phyloP scores from a whole-genome alignment of 1,140 invertebrate genomes.

The Euwallacea similis region DNA sequence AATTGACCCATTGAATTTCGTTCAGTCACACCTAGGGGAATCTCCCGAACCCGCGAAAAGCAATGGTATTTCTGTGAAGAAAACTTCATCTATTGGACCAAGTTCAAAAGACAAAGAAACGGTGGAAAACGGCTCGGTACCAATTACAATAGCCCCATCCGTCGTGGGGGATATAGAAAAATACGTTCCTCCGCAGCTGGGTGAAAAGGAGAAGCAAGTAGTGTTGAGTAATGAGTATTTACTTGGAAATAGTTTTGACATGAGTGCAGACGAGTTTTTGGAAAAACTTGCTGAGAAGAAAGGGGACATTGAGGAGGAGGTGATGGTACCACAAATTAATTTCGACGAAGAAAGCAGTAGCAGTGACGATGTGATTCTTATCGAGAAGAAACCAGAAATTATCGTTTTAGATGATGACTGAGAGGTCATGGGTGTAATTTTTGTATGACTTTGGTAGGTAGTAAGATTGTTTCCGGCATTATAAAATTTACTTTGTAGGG shows the following conservation, averaged over 20 bases:
- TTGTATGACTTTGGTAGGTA: too few species aligned
- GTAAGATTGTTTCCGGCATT: neutral
- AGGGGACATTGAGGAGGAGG: slow-evolving; percentile 19
- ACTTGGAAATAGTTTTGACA: slow-evolving; percentile 34
- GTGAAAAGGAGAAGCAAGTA: slow-evolving; percentile 34
- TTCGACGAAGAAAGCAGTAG: slow-evolving; percentile 34
- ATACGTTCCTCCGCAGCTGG: slow-evolving; percentile 29
- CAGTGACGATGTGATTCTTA: slow-evolving; percentile 36
- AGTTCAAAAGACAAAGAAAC: neutral
- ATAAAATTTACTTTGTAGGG: slow-evolving; percentile 1
- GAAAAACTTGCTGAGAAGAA: slow-evolving; percentile 24
- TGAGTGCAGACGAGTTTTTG: slow-evolving; percentile 33
- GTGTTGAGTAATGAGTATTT: slow-evolving; percentile 35
- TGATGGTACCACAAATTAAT: slow-evolving; percentile 24
- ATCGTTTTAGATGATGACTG: slow-evolving; percentile 42
- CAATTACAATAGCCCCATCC: slow-evolving; percentile 5
- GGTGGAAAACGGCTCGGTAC: slow-evolving; percentile 10
- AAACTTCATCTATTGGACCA: neutral
- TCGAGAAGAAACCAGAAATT: slow-evolving; percentile 38
- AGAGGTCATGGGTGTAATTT: neutral
- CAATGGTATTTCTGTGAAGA: neutral
- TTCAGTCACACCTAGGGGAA: slow-evolving; percentile 21
- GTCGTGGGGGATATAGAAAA: slow-evolving; percentile 25
- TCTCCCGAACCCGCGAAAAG: neutral
- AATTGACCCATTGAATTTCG: slow-evolving; percentile 29